A percentile compares a stretch with the other conserved stretches of the same genome.
Evolutionary conservation across 2,888 invertebrate genomes (phyloP).

Genomic region (Myathropa florea): DNA sequence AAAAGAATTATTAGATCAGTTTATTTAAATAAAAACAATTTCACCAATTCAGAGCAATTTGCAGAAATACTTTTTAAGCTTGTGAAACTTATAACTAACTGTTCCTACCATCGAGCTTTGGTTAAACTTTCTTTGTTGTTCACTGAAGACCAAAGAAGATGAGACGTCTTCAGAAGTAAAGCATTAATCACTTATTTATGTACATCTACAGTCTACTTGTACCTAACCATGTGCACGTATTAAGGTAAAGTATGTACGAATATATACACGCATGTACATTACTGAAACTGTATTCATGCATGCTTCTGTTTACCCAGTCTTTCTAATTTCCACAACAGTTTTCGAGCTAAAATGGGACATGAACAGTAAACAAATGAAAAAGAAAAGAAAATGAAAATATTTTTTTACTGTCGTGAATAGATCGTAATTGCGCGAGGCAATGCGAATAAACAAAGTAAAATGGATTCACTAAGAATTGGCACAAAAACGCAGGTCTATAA

Average conservation of each 20-base stretch:
- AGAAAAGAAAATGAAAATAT: slow-evolving; percentile 7
- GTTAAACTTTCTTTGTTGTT: too few species aligned
- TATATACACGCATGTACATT: background rate
- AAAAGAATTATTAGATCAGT: too few species aligned
- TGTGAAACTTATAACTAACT: too few species aligned
- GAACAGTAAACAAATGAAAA: background rate
- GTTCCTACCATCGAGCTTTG: too few species aligned
- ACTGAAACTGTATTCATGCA: background rate
- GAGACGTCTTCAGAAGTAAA: too few species aligned
- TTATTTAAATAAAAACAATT: too few species aligned
- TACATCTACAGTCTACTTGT: background rate
- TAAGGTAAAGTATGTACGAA: too few species aligned
- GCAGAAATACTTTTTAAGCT: too few species aligned
- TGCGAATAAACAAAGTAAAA: background rate
- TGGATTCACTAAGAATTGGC: slow-evolving; percentile 34
- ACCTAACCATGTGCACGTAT: background rate
- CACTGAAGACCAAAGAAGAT: too few species aligned
- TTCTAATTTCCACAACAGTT: background rate
- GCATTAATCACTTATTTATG: too few species aligned
- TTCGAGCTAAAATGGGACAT: background rate
- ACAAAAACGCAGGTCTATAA: slow-evolving; percentile 13
- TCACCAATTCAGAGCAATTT: too few species aligned
- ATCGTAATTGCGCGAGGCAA: slow-evolving; percentile 4
- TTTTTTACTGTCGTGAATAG: background rate
- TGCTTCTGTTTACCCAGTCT: background rate